Evolutionary conservation across 2,797 vertebrate species (phyloP), one percentile per base, ranked within the genome.

Genomic region (Myotis planiceps): DNA sequence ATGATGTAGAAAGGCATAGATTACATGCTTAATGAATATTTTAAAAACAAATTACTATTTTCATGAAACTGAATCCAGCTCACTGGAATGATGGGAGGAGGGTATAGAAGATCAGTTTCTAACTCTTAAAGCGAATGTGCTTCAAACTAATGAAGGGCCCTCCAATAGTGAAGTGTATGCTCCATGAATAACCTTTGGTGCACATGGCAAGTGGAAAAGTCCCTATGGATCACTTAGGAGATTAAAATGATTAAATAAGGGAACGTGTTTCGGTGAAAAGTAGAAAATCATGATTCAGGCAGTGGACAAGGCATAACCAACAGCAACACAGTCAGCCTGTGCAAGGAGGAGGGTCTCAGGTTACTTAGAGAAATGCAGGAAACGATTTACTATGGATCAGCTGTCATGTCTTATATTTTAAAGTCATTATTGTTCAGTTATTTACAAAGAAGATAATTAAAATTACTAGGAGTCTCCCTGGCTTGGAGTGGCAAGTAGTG

Each of bases 21-120:
- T 60, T 81, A 23, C n/a, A 18, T 23, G 21, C 45, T 87, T 87
- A 47, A 49, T 88, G 63, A 49, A n/a, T 34, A 58, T 86, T 51
- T 88, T 45, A 3, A 10, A 87, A 88, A 49, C 55, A 80, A 85
- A 58, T 32, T 34, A 72, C 32, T 68, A 4, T 92, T 18, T 82
- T 92, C 68, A 69, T 78, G 42, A 58, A 95, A 87, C 19, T 74
- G n/a, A 89, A 76, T 87, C 92, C n/a, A 27, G 45, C 53, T 93
- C 76, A 84, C 23, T 39, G 21, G 7, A 68, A 74, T 2, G 37
- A 49, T 58, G 94, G 60, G 83, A 78, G 53, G 68, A 58, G 9
- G 2, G 1, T 39, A 42, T 25, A 79, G 23, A 51, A 32, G 55
- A 88, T 79, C 65, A 13, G 0, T 69, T 96, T 90, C 27, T 74